These are phyloP conservation scores for Coreoperca whiteheadi DNA, from an alignment of 2,113 vertebrate species.

Conservation along the genomic window DNA sequence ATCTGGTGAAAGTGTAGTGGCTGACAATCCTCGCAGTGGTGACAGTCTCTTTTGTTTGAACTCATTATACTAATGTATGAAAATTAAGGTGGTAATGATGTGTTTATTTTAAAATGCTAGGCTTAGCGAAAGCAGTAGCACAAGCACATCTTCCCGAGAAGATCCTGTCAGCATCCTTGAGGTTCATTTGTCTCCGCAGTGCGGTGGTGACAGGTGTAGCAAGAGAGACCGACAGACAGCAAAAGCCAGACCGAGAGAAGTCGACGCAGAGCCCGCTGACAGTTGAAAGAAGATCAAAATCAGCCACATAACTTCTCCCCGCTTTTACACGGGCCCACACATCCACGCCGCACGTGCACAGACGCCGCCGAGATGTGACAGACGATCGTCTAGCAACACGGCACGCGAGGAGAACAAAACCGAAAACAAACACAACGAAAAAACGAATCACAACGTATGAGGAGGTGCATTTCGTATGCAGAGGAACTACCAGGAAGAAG, in stretches of 20 bases:
- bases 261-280: conserved; percentile 38
- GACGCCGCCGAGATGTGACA: conserved; percentile 45
- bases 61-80: not conserved
- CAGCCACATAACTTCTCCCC: conserved; percentile 44
- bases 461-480: conserved; percentile 19
- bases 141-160: not conserved
- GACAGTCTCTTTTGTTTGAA: not conserved
- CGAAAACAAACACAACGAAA: conserved; percentile 45
- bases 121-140: not conserved
- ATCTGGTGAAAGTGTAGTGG: not conserved
- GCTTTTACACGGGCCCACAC: conserved; percentile 32
- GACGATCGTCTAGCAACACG: conserved; percentile 17
- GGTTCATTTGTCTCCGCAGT: conserved; percentile 51
- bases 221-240: conserved; percentile 37
- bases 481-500: conserved; percentile 44
- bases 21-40: not conserved
- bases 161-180: conserved; percentile 35
- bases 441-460: conserved; percentile 46
- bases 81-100: conserved; percentile 4
- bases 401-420: conserved; percentile 11
- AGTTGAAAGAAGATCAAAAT: conserved; percentile 54
- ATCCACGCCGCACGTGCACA: conserved; percentile 18
- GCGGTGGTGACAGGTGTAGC: conserved; percentile 28
- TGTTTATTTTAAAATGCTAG: conserved; percentile 18
- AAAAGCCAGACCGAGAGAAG: conserved; percentile 29